Percentiles rank a stretch among this genome's conserved stretches.
These are phyloP conservation scores for Mormoops blainvillei DNA, from an alignment of 2,113 vertebrate species.

Conservation along the genomic window DNA sequence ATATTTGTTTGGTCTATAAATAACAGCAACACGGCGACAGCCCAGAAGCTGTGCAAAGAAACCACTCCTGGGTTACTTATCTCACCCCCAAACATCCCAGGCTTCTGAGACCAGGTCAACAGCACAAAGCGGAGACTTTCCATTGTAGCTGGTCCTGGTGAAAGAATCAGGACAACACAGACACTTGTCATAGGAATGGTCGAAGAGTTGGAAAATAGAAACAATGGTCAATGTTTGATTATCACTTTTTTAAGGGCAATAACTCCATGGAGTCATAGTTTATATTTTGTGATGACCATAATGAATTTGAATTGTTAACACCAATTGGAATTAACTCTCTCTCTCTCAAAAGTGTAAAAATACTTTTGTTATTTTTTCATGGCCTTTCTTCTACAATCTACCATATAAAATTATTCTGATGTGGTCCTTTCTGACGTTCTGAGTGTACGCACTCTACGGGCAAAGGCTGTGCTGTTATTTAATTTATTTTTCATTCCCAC, in stretches of 20 bases:
- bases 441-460: background rate
- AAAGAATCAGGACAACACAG: background rate
- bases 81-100: background rate
- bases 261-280: background rate
- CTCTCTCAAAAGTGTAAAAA: background rate
- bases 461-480: background rate
- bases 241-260: background rate
- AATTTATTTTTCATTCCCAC: background rate
- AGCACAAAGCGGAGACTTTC: background rate
- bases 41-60: background rate
- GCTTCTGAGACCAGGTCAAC: background rate
- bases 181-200: background rate
- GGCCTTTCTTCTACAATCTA: background rate
- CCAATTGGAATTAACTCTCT: background rate
- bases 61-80: background rate
- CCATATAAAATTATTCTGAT: background rate
- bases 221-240: background rate
- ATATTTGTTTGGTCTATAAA: constrained; percentile 25
- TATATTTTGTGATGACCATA: background rate
- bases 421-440: background rate
- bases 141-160: background rate
- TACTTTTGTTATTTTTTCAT: background rate
- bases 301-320: background rate
- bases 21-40: background rate
- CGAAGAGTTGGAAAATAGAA: background rate